These are phyloP conservation scores for Solenodon paradoxus DNA, from an alignment of 2,113 vertebrate genomes.

Conservation along the genomic window DNA sequence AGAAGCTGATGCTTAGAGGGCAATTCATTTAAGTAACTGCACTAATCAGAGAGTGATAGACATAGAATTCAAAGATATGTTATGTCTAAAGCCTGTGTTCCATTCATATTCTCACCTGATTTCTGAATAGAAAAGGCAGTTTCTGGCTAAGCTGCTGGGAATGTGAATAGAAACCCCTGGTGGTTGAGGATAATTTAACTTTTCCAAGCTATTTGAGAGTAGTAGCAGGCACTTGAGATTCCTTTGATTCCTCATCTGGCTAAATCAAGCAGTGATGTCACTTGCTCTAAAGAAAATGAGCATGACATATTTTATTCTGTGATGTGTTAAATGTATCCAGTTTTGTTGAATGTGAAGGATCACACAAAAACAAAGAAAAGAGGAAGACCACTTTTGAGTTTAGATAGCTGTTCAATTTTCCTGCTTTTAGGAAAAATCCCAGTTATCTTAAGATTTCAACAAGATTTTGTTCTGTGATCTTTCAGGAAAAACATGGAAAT, in stretches of 20 bases:
- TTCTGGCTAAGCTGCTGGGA: not conserved
- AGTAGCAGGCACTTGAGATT: not conserved
- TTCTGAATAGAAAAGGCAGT: not conserved
- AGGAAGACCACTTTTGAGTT: not conserved
- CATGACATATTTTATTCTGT: not conserved
- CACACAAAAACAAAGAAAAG: not conserved
- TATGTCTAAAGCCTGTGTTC: not conserved
- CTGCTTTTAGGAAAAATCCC: not conserved
- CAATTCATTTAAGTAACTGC: not conserved
- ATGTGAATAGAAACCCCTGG: not conserved
- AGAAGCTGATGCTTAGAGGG: not conserved
- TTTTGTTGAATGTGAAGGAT: not conserved
- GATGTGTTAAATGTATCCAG: not conserved
- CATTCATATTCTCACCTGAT: not conserved
- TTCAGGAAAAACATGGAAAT: constrained; percentile 46
- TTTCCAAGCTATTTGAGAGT: not conserved
- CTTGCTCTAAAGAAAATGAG: not conserved
- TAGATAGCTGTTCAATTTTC: not conserved
- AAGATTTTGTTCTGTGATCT: not conserved
- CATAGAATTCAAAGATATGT: not conserved
- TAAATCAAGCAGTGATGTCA: not conserved
- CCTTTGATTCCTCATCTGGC: not conserved
- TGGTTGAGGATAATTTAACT: not conserved
- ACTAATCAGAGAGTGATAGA: not conserved
- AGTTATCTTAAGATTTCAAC: constrained; percentile 19